Percentiles rank a stretch among this genome's conserved stretches.
Conservation (phyloP, 1,140 invertebrate species). For the Eriosoma lanigerum region DNA sequence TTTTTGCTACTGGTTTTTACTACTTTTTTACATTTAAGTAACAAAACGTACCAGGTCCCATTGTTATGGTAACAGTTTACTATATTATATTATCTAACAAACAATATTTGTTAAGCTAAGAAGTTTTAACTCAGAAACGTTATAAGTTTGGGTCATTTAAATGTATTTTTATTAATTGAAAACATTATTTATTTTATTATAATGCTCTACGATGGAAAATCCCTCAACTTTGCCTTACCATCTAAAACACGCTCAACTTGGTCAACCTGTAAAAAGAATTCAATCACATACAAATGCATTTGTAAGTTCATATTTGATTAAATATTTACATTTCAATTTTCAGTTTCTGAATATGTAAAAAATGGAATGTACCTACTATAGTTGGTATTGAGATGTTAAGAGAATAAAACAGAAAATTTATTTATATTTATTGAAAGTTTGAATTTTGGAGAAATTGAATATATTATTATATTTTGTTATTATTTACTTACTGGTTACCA, state of each 20-base stretch:
- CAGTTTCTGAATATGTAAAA: no score
- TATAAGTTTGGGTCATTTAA: background rate
- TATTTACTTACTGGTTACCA: no score
- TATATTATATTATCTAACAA: conserved; percentile 24
- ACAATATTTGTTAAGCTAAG: background rate
- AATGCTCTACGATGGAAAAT: background rate
- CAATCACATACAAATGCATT: background rate
- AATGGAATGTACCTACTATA: no score
- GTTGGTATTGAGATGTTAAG: no score
- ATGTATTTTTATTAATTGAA: background rate
- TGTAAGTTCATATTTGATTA: background rate
- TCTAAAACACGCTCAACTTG: background rate
- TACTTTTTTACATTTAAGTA: no score
- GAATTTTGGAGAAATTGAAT: no score
- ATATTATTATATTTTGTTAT: no score
- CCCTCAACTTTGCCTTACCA: background rate
- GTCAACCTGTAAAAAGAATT: background rate
- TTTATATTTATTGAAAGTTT: no score
- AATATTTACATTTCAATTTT: no score
- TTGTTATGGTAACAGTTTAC: conserved; percentile 21
- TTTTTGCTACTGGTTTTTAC: no score
- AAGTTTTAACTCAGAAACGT: background rate
- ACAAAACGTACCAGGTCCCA: background rate
- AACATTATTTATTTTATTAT: background rate
- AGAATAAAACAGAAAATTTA: no score